Evolutionary conservation across 2,888 invertebrate species (phyloP).

Genomic region (Idaea straminata): DNA sequence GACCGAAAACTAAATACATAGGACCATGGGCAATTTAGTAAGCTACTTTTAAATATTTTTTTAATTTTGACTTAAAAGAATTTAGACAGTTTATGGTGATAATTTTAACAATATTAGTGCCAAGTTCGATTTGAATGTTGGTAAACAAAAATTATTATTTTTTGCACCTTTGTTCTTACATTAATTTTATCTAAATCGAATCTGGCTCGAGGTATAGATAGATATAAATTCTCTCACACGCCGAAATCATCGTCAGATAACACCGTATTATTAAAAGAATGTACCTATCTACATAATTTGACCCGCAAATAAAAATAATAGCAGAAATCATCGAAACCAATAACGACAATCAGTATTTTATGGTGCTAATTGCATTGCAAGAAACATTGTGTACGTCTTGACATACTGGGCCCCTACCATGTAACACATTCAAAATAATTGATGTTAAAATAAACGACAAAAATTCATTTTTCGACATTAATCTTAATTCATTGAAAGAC

Average conservation of each 20-base stretch:
- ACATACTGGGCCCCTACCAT: neutral
- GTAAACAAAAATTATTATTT: neutral
- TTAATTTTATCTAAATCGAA: neutral
- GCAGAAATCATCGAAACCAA: neutral
- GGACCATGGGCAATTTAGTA: neutral
- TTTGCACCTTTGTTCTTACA: neutral
- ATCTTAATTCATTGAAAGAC: neutral
- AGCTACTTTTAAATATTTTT: no score
- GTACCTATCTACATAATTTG: neutral
- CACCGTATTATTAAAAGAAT: constrained; percentile 4
- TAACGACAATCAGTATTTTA: neutral
- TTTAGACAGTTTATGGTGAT: neutral
- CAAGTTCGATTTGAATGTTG: neutral
- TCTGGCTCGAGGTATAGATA: neutral
- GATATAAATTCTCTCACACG: neutral
- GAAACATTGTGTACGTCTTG: neutral
- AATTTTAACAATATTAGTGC: neutral
- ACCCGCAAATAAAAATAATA: neutral
- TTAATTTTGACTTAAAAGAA: neutral
- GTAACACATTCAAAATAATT: neutral
- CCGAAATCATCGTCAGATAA: neutral
- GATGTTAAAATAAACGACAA: neutral
- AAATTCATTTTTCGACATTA: neutral
- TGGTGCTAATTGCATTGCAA: neutral
- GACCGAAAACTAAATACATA: neutral